phyloP scores from a whole-genome alignment of 2,888 invertebrate genomes.

The Cyclophora albipunctata region DNA sequence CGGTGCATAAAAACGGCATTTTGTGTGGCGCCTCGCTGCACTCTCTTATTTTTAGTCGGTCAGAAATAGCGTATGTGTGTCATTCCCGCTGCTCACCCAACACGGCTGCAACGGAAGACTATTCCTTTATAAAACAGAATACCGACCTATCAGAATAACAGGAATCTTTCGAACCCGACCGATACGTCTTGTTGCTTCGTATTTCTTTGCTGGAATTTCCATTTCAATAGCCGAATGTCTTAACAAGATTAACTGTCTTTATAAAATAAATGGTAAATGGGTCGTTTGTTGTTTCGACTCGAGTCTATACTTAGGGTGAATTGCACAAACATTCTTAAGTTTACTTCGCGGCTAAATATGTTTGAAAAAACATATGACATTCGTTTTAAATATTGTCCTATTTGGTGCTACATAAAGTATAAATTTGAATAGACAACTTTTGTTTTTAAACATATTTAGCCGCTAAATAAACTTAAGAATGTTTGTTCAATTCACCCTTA shows the following conservation, averaged over 20 bases:
- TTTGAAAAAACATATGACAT: no score
- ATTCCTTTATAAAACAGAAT: slow-evolving; percentile 12
- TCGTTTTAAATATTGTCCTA: no score
- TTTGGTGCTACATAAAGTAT: no score
- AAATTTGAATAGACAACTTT: no score
- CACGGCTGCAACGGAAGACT: slow-evolving; percentile 24
- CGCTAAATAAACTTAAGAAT: no score
- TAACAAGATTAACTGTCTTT: no score
- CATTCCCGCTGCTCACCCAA: slow-evolving; percentile 43
- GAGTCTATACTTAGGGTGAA: no score
- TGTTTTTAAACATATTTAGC: no score
- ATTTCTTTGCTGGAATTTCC: slow-evolving; percentile 5
- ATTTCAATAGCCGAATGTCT: no score
- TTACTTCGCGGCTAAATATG: no score
- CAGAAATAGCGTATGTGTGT: slow-evolving; percentile 55
- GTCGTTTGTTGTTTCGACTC: background rate
- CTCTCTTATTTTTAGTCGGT: slow-evolving; percentile 56
- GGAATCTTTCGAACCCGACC: slow-evolving; percentile 7
- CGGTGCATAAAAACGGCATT: slow-evolving; percentile 63
- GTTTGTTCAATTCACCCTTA: background rate
- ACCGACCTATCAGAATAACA: slow-evolving; percentile 9
- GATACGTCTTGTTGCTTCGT: slow-evolving; percentile 4
- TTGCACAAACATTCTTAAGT: no score
- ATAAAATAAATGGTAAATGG: no score
- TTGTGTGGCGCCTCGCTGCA: slow-evolving; percentile 30